Evolutionary conservation across 2,888 invertebrate species (phyloP), one percentile per base, ranked within the genome.

Genomic region (Dryadula phaetusa): DNA sequence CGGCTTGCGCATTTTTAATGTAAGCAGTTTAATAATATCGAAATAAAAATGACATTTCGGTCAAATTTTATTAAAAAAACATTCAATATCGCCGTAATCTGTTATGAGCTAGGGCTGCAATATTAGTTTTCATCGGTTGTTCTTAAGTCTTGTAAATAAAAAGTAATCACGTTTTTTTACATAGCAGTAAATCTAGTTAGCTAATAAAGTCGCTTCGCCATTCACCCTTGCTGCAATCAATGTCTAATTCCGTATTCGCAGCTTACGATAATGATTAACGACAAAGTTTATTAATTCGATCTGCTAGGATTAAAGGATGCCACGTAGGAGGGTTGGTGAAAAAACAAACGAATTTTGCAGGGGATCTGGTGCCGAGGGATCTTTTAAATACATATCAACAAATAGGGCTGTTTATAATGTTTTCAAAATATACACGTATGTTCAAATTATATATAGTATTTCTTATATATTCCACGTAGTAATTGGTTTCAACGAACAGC

Each of bases 221-320:
- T 83, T 82, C 89, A 86, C 88, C 90, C 86, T 84, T 81, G 76
- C 76, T 79, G 85, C 81, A 87, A 92, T 92, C 90, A 90, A 82
- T 82, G 90, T 91, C 91, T 91, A 85, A 89, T 89, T 86, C 80
- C 72, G 85, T 86, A 88, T 89, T 89, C 90, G 81, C 77, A 86
- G 90, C 88, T 91, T 87, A 90, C 89, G 77, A 88, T 91, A 91
- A 92, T 92, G 92, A 92, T 91, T 85, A 91, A 92, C 92, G 92
- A 91, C 90, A 84, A 84, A 85, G 82, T 86, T 87, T 89, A 90
- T 91, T 92, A 92, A 92, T 92, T 90, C 91, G 88, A 91, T 90
- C 87, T 84, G 78, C 82, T 76, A 70, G 90, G 91, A 90, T 92
- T 92, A 92, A 82, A 83, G 79, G 78, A 75, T 80, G 81, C 77